A percentile compares a stretch with the other conserved stretches of the same genome.
Evolutionary conservation across 2,888 invertebrate species (phyloP).

Genomic region (Lepidonotus clava): DNA sequence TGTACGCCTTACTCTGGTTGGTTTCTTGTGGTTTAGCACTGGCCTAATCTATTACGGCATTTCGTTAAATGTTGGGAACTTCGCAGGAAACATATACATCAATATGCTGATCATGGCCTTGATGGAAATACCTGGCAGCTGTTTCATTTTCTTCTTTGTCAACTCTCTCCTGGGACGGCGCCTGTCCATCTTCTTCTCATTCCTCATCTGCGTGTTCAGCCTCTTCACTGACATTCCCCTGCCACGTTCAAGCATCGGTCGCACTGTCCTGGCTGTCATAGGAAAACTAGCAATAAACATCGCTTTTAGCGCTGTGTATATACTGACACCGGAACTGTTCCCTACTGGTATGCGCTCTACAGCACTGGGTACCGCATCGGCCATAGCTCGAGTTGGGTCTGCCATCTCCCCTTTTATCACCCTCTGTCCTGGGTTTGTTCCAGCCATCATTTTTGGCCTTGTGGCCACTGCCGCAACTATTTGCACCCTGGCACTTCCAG

Average conservation of each 20-base stretch:
- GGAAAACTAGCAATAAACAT: neutral
- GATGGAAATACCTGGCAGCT: neutral
- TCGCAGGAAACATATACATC: neutral
- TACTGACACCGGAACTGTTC: neutral
- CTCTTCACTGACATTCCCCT: neutral
- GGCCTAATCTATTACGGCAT: neutral
- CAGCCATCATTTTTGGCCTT: neutral
- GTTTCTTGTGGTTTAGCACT: neutral
- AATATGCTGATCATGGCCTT: neutral
- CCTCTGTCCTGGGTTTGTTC: neutral
- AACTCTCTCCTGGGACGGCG: neutral
- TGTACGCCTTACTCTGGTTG: neutral
- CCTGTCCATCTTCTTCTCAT: neutral
- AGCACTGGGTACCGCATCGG: neutral
- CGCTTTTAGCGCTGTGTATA: neutral
- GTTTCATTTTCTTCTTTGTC: neutral
- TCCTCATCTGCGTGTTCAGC: neutral
- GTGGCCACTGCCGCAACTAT: neutral
- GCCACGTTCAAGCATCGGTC: neutral
- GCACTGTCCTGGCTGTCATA: neutral
- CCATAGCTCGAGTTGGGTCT: neutral
- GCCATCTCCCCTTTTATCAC: slow-evolving; percentile 9
- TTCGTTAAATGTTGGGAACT: neutral
- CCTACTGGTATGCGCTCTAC: neutral
- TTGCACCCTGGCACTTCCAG: neutral